A percentile compares a stretch with the other conserved stretches of the same genome.
These are phyloP conservation scores for Platyura marginata DNA, from an alignment of 1,140 invertebrate genomes.

Conservation along the genomic window DNA sequence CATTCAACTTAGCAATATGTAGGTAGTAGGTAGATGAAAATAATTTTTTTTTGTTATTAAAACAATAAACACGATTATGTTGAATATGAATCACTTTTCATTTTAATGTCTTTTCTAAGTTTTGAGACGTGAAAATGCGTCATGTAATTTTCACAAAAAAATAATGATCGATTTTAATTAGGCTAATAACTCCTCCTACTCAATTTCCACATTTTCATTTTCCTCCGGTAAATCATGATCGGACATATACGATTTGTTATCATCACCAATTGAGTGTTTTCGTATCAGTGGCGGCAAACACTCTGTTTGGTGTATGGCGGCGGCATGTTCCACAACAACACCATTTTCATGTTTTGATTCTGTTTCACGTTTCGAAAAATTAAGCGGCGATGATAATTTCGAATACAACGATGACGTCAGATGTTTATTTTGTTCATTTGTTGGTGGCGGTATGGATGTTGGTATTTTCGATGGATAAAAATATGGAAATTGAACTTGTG, in stretches of 20 bases:
- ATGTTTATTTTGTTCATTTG: neutral
- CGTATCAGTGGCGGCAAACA: neutral
- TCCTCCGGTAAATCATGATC: too few species aligned
- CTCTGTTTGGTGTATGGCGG: neutral
- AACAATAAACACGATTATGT: too few species aligned
- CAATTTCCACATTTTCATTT: too few species aligned
- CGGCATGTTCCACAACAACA: neutral
- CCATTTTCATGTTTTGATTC: neutral
- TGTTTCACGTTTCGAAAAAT: neutral
- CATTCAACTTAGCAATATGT: too few species aligned
- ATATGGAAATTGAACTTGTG: slow-evolving; percentile 22
- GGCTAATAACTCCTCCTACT: too few species aligned
- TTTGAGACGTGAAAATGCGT: too few species aligned
- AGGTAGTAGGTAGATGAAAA: too few species aligned
- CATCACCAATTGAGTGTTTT: neutral
- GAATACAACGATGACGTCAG: neutral
- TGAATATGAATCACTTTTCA: too few species aligned
- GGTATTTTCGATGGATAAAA: slow-evolving; percentile 21
- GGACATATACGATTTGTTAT: neutral
- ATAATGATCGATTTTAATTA: too few species aligned
- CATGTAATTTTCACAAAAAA: too few species aligned
- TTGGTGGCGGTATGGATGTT: slow-evolving; percentile 17
- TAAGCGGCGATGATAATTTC: neutral
- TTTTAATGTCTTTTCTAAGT: too few species aligned
- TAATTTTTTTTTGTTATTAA: too few species aligned